Evolutionary conservation across 2,113 vertebrate genomes (phyloP).

Genomic region (Ciconia maguari): DNA sequence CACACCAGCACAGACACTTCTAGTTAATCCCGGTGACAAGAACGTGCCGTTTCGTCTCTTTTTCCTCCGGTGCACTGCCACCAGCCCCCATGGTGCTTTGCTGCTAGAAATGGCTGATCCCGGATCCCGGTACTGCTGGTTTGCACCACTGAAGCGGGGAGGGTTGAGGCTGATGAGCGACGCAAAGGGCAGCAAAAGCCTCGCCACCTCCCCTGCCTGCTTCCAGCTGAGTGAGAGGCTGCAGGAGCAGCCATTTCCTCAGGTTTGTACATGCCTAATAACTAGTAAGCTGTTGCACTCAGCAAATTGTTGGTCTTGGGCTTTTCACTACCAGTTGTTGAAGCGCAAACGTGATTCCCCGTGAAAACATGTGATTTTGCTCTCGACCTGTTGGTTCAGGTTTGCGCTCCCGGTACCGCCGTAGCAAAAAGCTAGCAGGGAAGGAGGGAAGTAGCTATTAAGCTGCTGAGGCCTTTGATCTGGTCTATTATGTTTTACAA

Average conservation of each 20-base stretch:
- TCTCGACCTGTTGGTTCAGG: constrained; percentile 29
- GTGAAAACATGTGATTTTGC: neutral
- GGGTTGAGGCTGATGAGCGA: accelerated
- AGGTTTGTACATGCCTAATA: constrained; percentile 37
- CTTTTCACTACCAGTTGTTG: neutral
- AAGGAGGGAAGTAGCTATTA: constrained; percentile 38
- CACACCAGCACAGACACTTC: neutral
- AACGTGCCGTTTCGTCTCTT: accelerated
- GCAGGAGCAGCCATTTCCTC: neutral
- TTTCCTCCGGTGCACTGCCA: neutral
- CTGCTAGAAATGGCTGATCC: accelerated
- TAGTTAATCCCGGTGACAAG: neutral
- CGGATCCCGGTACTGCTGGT: accelerated
- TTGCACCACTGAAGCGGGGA: neutral
- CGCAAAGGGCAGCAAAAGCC: neutral
- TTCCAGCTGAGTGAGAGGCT: neutral
- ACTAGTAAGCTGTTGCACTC: neutral
- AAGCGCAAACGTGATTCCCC: neutral
- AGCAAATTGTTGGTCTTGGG: neutral
- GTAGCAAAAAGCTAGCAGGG: constrained; percentile 9
- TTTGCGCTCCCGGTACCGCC: neutral
- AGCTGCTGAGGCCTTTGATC: constrained; percentile 53
- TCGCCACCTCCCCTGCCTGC: neutral
- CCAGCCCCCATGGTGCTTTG: accelerated
- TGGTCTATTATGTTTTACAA: constrained; percentile 45